Evolutionary conservation across 1,140 invertebrate species (phyloP), one percentile per base, ranked within the genome.

Genomic region (Daktulosphaira vitifoliae): DNA sequence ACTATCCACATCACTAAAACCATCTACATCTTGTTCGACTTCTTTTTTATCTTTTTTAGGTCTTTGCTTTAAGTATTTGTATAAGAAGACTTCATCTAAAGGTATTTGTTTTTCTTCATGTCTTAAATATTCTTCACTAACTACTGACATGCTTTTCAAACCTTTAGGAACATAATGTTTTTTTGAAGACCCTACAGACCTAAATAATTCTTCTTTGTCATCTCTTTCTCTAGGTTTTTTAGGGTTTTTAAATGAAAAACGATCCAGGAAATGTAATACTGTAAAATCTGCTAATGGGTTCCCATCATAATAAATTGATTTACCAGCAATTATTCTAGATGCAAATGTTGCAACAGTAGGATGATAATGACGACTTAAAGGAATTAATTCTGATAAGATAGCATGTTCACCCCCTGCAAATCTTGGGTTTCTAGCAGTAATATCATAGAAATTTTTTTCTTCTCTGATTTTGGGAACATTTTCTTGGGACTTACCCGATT

Each of bases 221-320:
- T 70, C 72, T 68, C 68, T 52, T 29, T 48, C 49, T 71, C 76
- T 75, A 1, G 80, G 65, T 67, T 85, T 86, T 74, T 98, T 98
- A 0, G 95, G 92, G 79, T 98, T 98, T 74, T 95, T 92, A 72
- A 92, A 98, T 2, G 92, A 90, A 75, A 96, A 98, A 65, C 93
- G 80, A 73, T 98, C 94, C 11, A 98, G 76, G 73, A 98, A 98
- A 66, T 90, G 78, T 23, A 91, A 86, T 1, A 91, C 74, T 0
- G 87, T 88, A 72, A 97, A 93, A 77, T 98, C 95, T 72, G 89
- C 82, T 0, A 98, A 75, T 0, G 95, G 94, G 78, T 98, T 92
- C 0, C 96, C 94, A 59, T 82, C 81, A 72, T 98, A 98, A 23
- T 83, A 79, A 33, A 97, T 87, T 54, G 70, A 72, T 76, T 79